A percentile compares a stretch with the other conserved stretches of the same genome.
Conservation (phyloP, 2,797 vertebrate genomes). For the Hipposideros larvatus region DNA sequence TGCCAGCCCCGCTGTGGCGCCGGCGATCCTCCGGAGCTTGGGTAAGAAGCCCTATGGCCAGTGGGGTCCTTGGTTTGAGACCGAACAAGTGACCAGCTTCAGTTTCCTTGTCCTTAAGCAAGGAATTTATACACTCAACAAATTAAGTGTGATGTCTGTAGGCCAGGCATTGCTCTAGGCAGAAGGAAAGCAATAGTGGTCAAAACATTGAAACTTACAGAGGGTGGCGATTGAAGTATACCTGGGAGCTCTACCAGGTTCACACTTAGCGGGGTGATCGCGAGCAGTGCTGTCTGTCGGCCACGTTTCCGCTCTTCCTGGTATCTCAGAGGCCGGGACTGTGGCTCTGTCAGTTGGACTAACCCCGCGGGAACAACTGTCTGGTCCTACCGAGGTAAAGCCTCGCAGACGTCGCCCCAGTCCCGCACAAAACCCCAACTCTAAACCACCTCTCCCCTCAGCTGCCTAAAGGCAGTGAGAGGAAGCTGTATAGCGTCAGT, state of each 20-base stretch:
- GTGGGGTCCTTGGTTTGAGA: neutral
- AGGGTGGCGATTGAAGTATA: no score
- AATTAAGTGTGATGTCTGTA: neutral
- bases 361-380: neutral
- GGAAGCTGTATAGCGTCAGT: neutral
- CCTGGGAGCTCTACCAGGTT: neutral
- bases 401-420: neutral
- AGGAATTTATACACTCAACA: neutral
- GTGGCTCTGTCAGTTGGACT: neutral
- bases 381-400: neutral
- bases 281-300: neutral
- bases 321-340: neutral
- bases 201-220: neutral
- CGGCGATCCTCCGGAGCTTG: neutral
- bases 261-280: accelerated
- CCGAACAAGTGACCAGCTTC: neutral
- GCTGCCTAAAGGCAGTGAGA: neutral
- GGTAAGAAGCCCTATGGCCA: neutral
- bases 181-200: neutral
- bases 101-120: neutral
- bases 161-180: neutral
- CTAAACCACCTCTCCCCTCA: no score
- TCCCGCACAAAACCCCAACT: neutral
- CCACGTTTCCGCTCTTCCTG: neutral
- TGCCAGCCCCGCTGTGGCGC: accelerated